Conservation (phyloP, 2,888 invertebrate genomes). For the Sinodicranocentrus sp. region DNA sequence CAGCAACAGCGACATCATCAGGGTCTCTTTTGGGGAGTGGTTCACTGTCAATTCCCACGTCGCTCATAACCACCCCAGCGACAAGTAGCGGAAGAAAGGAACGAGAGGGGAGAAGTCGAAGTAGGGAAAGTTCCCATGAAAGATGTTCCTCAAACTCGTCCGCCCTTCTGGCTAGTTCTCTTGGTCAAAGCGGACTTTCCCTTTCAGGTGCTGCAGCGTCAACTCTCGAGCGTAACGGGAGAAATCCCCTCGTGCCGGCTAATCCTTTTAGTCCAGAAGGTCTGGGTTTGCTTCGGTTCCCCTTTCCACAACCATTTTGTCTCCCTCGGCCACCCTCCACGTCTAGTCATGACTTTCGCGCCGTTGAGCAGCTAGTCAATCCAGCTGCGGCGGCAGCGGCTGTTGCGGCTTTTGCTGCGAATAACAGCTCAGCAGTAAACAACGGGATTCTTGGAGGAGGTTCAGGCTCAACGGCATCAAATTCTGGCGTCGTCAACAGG, state of each 20-base stretch:
- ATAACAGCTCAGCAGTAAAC: not conserved
- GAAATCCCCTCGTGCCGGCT: conserved; percentile 47
- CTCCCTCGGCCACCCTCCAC: conserved; percentile 67
- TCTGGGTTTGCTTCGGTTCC: conserved; percentile 74
- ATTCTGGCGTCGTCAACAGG: not conserved
- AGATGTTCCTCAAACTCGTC: conserved; percentile 56
- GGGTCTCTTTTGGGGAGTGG: not conserved
- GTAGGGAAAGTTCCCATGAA: conserved; percentile 59
- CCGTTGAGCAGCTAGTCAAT: conserved; percentile 76
- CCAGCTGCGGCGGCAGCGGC: conserved; percentile 63
- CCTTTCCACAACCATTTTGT: conserved; percentile 75
- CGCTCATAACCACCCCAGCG: not conserved
- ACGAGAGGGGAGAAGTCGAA: conserved; percentile 28
- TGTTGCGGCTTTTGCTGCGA: conserved; percentile 48
- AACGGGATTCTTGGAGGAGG: conserved; percentile 1
- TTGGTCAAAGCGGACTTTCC: conserved; percentile 32
- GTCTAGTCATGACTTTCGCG: conserved; percentile 77
- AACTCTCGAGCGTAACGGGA: conserved; percentile 24
- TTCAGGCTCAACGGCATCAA: not conserved
- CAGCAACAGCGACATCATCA: not conserved
- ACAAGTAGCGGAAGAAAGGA: conserved; percentile 10
- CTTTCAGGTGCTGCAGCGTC: conserved; percentile 19
- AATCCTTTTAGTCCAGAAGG: conserved; percentile 65
- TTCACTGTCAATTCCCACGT: conserved; percentile 6
- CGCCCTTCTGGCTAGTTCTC: conserved; percentile 19